These are phyloP conservation scores for Perca schrenkii DNA, from an alignment of 2,113 vertebrate genomes.

Conservation along the genomic window DNA sequence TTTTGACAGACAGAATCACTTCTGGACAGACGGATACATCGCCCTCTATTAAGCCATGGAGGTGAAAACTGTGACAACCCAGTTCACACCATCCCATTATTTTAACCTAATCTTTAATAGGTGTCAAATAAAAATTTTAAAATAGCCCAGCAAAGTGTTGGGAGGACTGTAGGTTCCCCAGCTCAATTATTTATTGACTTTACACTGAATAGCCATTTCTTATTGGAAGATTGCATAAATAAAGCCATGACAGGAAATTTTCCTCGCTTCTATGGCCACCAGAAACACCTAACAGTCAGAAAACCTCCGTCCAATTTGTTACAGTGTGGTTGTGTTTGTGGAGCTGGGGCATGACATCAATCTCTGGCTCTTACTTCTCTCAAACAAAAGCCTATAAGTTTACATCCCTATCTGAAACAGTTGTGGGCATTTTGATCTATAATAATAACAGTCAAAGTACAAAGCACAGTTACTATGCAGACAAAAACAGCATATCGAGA, in stretches of 20 bases:
- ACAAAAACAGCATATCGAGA: neutral
- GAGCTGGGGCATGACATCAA: conserved; percentile 1
- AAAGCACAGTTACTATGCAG: too few species aligned
- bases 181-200: neutral
- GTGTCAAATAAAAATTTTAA: conserved; percentile 3
- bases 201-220: neutral
- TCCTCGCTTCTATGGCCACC: neutral
- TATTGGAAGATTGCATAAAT: neutral
- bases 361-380: neutral
- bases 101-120: conserved; percentile 7
- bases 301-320: neutral
- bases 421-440: neutral
- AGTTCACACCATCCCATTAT: conserved; percentile 22
- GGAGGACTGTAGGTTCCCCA: neutral
- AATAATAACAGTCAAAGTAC: neutral
- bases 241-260: neutral
- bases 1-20: conserved; percentile 54
- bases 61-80: conserved; percentile 15
- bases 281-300: neutral
- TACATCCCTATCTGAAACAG: neutral
- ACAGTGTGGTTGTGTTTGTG: neutral
- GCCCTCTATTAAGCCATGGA: conserved; percentile 27
- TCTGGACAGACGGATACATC: conserved; percentile 31
- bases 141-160: neutral
- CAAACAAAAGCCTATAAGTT: neutral